Base-by-base conservation (phyloP, 2,888 invertebrate species). In the Drosophila quinaria region DNA sequence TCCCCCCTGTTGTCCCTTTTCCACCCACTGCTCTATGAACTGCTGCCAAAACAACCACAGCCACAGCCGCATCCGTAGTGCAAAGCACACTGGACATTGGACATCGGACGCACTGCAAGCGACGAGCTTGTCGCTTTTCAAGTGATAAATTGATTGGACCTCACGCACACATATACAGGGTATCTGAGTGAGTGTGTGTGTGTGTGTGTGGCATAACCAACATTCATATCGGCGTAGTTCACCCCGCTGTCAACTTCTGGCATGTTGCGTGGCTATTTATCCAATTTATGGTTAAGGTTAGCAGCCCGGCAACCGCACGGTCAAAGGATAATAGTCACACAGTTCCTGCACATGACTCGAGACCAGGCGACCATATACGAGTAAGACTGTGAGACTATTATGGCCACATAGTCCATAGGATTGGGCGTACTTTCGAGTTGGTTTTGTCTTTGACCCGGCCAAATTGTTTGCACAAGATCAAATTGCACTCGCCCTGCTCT, bases 91-190 rank as follows among this genome's bases (percentile, higher is more conserved):
- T 29, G 51, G 1, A 29, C 29, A 29, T 29, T 8, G 29, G 37
- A 55, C 58, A 55, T 29, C n/a, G 42, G 50, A 37, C 49, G 22
- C 42, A 65, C 70, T 74, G 70, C 80, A 66, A 58, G 74, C 81
- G 74, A 56, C 49, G 66, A 52, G 68, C 67, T 72, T 76, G 85
- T 74, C 87, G 79, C 64, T 74, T 77, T 77, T 80, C 76, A 80
- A 90, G 90, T 90, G 90, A 90, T 90, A 91, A 91, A 90, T 90
- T 91, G 90, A 90, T 91, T 89, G 88, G 80, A 61, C 66, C 46
- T 41, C 58, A 52, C 35, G 47, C 60, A 55, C 62, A 49, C 50
- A 47, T 33, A 65, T 37, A 15, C 55, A 62, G 35, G 64, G 37
- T 50, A 35, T 17, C 13, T 42, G 42, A 46, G 25, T 42, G 42